Percentiles rank a stretch among this genome's conserved stretches.
Conservation (phyloP, 2,797 vertebrate species). For the Anisognathus igniventris region DNA sequence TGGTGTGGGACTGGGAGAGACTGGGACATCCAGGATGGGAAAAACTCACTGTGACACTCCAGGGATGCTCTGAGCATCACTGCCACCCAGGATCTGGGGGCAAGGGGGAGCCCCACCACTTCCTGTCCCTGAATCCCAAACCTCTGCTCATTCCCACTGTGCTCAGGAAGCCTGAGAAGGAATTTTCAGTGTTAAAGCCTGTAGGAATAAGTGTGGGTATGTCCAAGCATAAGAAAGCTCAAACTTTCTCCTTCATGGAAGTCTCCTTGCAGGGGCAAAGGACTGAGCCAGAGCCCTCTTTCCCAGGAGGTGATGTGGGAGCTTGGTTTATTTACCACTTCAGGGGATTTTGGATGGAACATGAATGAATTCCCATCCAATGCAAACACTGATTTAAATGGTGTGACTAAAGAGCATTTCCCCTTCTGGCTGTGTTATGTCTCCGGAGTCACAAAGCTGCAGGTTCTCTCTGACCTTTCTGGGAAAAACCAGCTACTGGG, state of each 20-base stretch:
- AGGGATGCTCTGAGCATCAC: neutral
- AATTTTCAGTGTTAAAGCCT: neutral
- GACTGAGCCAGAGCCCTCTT: neutral
- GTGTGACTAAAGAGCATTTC: slow-evolving; percentile 26
- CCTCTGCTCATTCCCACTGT: neutral
- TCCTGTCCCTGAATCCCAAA: neutral
- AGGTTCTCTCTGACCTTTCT: slow-evolving; percentile 15
- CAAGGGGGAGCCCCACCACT: neutral
- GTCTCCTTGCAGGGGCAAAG: neutral
- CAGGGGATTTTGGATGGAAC: neutral
- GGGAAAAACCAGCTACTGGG: neutral
- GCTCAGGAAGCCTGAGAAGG: neutral
- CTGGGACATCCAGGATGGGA: neutral
- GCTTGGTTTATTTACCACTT: neutral
- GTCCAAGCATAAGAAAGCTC: neutral
- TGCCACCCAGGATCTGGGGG: neutral
- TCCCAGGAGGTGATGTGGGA: neutral
- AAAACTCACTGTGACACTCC: neutral
- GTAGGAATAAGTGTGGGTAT: neutral
- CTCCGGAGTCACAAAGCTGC: slow-evolving; percentile 8
- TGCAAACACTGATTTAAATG: slow-evolving; percentile 4
- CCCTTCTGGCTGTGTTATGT: neutral
- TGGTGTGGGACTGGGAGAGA: neutral
- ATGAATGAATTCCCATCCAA: neutral
- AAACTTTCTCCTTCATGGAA: neutral